Percentiles rank a stretch among this genome's conserved stretches.
Evolutionary conservation across 2,113 vertebrate species (phyloP).

Genomic region (Zosterops pallidus): DNA sequence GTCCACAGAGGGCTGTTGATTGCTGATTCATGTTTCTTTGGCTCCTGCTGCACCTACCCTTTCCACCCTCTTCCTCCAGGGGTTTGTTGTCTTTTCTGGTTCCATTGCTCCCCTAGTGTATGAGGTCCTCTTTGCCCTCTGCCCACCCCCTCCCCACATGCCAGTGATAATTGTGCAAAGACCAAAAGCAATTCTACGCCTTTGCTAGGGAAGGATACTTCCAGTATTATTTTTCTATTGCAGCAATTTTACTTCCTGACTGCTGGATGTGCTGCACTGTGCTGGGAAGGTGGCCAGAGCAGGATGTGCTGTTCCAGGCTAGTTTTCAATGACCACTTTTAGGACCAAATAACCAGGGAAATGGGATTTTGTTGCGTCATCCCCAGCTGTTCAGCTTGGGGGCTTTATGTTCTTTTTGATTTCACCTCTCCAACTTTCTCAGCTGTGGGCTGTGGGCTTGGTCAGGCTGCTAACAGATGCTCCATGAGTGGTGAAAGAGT

Average conservation of each 20-base stretch:
- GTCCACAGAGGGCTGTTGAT: background rate
- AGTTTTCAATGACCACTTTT: background rate
- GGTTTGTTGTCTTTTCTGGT: background rate
- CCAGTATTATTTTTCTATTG: background rate
- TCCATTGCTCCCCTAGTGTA: background rate
- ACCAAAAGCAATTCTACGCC: background rate
- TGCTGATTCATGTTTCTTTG: background rate
- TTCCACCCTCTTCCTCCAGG: background rate
- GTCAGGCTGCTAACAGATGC: background rate
- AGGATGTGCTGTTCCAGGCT: background rate
- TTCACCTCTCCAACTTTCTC: background rate
- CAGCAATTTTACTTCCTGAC: background rate
- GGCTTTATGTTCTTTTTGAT: background rate
- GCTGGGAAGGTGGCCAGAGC: conserved; percentile 24
- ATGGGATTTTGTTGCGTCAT: background rate
- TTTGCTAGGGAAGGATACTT: background rate
- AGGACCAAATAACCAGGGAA: background rate
- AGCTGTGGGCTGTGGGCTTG: background rate
- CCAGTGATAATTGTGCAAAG: background rate
- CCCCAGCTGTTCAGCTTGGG: background rate
- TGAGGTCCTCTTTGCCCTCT: background rate
- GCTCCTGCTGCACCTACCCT: background rate
- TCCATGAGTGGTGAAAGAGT: background rate
- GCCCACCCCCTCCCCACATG: rapidly evolving
- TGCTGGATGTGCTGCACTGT: background rate